These are phyloP conservation scores for Fragum whitleyi DNA, from an alignment of 2,888 invertebrate species.

Conservation along the genomic window DNA sequence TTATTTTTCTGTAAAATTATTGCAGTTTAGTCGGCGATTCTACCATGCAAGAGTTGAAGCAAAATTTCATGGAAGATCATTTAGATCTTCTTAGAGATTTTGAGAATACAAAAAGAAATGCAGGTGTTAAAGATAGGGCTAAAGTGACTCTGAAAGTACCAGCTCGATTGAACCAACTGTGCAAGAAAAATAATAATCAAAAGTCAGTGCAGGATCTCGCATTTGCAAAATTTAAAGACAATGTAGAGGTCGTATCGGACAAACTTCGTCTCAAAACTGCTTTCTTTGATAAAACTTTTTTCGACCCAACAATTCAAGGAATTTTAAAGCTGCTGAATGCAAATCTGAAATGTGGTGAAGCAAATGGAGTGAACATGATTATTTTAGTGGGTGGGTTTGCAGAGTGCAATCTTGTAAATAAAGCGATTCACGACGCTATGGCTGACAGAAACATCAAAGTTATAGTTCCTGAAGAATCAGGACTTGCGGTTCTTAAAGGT, in stretches of 20 bases:
- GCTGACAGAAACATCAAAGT: not conserved
- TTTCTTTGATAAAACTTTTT: not conserved
- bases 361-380: not conserved
- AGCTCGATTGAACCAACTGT: not conserved
- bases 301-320: not conserved
- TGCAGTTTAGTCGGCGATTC: not conserved
- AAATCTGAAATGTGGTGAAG: not conserved
- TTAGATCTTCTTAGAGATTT: not conserved
- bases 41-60: not conserved
- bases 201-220: not conserved
- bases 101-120: not conserved
- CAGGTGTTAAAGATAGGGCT: not conserved
- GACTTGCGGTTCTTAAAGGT: slow-evolving; percentile 1
- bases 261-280: not conserved
- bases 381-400: slow-evolving; percentile 1
- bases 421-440: not conserved
- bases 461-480: not conserved
- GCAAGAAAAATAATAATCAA: not conserved
- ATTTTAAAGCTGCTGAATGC: not conserved
- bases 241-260: not conserved
- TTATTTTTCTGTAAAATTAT: too few species aligned
- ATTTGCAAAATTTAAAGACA: not conserved
- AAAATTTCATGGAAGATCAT: slow-evolving; percentile 5
- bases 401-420: not conserved
- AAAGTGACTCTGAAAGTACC: not conserved